Conservation (phyloP, 2,113 vertebrate species). For the Desmodus rotundus region DNA sequence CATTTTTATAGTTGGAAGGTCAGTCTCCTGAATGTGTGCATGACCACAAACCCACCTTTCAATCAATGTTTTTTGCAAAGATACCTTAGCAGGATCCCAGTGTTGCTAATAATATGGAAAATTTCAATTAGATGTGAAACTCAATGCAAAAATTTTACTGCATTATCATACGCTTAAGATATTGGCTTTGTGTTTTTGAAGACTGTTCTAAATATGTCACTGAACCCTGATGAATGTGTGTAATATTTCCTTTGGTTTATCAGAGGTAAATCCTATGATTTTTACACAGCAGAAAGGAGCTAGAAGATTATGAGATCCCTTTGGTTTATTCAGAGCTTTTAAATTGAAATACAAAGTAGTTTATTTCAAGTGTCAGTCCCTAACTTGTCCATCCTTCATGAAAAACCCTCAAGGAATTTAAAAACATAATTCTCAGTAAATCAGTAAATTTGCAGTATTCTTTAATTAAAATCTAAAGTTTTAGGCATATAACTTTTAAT, state of each 20-base stretch:
- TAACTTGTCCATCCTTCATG: not conserved
- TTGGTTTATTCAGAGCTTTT: constrained; percentile 24
- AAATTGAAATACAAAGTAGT: not conserved
- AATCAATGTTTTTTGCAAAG: not conserved
- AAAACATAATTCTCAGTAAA: constrained; percentile 35
- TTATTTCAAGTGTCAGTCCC: constrained; percentile 28
- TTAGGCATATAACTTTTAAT: not conserved
- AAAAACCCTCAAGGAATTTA: constrained; percentile 42
- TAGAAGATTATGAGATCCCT: constrained; percentile 25
- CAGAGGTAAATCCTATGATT: constrained; percentile 21
- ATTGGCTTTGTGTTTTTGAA: constrained; percentile 28
- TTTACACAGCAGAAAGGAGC: constrained; percentile 16
- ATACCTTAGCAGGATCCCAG: constrained; percentile 14
- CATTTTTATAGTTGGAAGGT: not conserved
- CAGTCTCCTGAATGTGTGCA: not conserved
- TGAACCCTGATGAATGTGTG: not conserved
- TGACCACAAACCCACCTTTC: not conserved
- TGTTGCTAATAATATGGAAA: constrained; percentile 8
- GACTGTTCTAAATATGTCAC: constrained; percentile 53
- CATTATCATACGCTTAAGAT: not conserved
- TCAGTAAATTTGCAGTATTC: not conserved
- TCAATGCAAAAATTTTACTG: constrained; percentile 15
- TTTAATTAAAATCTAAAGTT: constrained; percentile 45
- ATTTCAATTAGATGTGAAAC: constrained; percentile 40
- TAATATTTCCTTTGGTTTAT: constrained; percentile 35